Percentiles rank a stretch among this genome's conserved stretches.
phyloP scores from a whole-genome alignment of 1,140 invertebrate genomes.

The Cotesia typhae region DNA sequence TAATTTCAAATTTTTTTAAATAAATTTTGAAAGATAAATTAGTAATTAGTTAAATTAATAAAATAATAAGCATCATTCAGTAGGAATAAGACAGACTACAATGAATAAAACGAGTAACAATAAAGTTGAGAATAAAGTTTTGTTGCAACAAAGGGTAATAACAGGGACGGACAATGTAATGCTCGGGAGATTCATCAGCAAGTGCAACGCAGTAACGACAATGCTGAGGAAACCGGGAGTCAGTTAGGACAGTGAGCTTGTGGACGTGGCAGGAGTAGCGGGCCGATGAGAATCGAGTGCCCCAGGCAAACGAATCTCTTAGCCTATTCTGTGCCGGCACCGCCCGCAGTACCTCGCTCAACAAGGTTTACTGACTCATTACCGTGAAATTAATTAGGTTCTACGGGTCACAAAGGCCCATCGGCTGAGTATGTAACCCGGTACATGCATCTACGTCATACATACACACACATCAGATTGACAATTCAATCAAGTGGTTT shows the following conservation, averaged over 20 bases:
- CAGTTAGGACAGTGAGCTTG: conserved; percentile 28
- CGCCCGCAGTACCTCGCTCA: conserved; percentile 39
- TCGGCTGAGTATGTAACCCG: conserved; percentile 39
- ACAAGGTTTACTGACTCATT: conserved; percentile 54
- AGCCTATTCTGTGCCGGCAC: conserved; percentile 42
- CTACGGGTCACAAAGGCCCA: conserved; percentile 58
- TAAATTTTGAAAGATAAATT: too few relatives aligned
- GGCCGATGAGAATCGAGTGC: conserved; percentile 24
- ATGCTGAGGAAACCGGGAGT: conserved; percentile 33
- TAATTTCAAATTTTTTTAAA: too few relatives aligned
- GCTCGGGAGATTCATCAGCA: conserved; percentile 13
- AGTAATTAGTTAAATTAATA: too few relatives aligned
- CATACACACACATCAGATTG: not conserved
- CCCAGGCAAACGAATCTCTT: conserved; percentile 48
- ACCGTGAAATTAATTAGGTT: conserved; percentile 60
- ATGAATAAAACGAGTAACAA: not conserved
- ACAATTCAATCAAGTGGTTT: not conserved
- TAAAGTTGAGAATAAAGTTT: not conserved
- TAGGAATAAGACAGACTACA: too few relatives aligned
- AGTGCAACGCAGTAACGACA: not conserved
- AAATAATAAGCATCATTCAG: too few relatives aligned
- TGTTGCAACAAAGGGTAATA: not conserved
- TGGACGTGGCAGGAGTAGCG: not conserved
- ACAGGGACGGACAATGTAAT: not conserved
- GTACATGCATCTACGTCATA: conserved; percentile 24